A percentile compares a stretch with the other conserved stretches of the same genome.
Evolutionary conservation across 2,888 invertebrate genomes (phyloP).

Genomic region (Chironomus tentans): DNA sequence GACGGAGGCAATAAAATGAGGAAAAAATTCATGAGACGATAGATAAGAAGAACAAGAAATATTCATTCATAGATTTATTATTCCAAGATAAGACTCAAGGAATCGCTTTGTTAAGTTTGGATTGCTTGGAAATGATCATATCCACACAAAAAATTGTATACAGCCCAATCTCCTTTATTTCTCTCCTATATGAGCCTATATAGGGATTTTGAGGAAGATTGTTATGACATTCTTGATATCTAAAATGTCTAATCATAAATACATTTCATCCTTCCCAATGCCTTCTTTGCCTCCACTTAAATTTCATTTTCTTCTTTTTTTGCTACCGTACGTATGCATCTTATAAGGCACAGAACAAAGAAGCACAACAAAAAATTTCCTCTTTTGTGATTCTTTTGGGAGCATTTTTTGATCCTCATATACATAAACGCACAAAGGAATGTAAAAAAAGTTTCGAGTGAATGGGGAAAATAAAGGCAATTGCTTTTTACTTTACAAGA

Average conservation of each 20-base stretch:
- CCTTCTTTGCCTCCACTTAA: neutral
- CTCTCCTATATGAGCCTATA: neutral
- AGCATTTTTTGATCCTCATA: no score
- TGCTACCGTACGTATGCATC: neutral
- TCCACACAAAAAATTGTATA: neutral
- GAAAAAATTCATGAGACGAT: neutral
- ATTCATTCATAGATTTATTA: neutral
- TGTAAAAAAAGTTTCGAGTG: neutral
- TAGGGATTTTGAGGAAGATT: neutral
- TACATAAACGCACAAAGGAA: no score
- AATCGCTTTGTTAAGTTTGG: neutral
- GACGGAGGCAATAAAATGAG: neutral
- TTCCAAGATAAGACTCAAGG: neutral
- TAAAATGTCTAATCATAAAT: constrained; percentile 2
- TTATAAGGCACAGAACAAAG: neutral
- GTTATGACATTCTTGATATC: constrained; percentile 1
- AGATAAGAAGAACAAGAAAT: neutral
- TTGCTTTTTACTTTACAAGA: neutral
- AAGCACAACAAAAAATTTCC: no score
- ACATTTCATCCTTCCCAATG: neutral
- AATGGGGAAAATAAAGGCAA: neutral
- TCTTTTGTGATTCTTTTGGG: no score
- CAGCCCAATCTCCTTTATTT: no score
- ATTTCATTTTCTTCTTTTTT: neutral
- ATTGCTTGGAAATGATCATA: neutral